A percentile compares a stretch with the other conserved stretches of the same genome.
phyloP scores from a whole-genome alignment of 2,113 vertebrate species.

The Odontophorus gujanensis region DNA sequence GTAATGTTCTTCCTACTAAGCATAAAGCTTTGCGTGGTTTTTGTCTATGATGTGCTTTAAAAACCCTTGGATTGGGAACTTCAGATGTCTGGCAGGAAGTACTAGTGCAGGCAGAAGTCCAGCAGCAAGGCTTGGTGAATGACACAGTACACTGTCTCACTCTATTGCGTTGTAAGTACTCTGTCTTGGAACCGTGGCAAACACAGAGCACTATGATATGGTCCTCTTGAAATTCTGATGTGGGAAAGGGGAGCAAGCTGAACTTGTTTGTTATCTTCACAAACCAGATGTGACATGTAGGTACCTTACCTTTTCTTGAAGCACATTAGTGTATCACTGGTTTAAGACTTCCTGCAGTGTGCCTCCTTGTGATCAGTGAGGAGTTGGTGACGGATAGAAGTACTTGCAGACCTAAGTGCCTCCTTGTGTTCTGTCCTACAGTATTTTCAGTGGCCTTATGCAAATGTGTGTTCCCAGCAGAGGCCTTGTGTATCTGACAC shows the following conservation, averaged over 20 bases:
- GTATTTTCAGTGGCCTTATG: slow-evolving; percentile 59
- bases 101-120: neutral
- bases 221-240: neutral
- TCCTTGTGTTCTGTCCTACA: slow-evolving; percentile 51
- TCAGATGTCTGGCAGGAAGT: neutral
- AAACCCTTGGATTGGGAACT: neutral
- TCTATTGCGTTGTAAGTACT: fast-evolving
- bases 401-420: slow-evolving; percentile 69
- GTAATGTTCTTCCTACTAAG: neutral
- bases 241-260: slow-evolving; percentile 14
- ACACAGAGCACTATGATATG: slow-evolving; percentile 30
- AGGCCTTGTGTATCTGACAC: slow-evolving; percentile 59
- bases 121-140: neutral
- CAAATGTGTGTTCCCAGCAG: slow-evolving; percentile 8
- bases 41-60: slow-evolving; percentile 1
- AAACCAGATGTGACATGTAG: neutral
- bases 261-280: neutral
- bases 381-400: neutral
- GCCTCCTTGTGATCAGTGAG: slow-evolving; percentile 29
- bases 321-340: slow-evolving; percentile 27
- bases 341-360: neutral
- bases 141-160: neutral
- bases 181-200: neutral
- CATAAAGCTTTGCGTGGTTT: neutral
- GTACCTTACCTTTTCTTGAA: slow-evolving; percentile 2